Percentiles rank a stretch among this genome's conserved stretches.
Conservation (phyloP, 2,113 vertebrate species). For the Chionodraco myersi region DNA sequence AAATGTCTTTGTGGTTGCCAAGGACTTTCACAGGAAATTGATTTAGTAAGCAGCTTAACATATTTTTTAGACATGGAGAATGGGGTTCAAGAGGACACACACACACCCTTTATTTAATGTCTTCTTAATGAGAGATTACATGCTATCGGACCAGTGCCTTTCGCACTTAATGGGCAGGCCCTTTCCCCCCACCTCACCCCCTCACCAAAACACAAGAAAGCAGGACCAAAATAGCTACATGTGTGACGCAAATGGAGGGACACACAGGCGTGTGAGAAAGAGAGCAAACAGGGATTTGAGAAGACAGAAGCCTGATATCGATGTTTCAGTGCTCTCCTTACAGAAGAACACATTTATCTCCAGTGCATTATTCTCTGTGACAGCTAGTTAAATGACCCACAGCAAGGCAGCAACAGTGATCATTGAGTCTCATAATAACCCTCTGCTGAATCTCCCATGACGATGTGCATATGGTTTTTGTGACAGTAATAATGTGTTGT, state of each 20-base stretch:
- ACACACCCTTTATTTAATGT: background rate
- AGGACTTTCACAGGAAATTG: background rate
- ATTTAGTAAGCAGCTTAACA: background rate
- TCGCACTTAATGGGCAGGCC: constrained; percentile 28
- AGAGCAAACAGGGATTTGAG: background rate
- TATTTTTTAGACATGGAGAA: background rate
- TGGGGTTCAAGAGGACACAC: background rate
- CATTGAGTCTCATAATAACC: constrained; percentile 12
- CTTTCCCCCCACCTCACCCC: background rate
- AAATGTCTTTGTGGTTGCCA: background rate
- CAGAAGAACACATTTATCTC: constrained; percentile 5
- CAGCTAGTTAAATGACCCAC: constrained; percentile 33
- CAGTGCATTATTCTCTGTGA: constrained; percentile 3
- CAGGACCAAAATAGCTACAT: constrained; percentile 23
- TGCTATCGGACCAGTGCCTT: constrained; percentile 10
- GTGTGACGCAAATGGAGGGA: constrained; percentile 15
- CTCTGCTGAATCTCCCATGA: constrained; percentile 15
- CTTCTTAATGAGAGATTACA: constrained; percentile 41
- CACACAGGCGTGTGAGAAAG: background rate
- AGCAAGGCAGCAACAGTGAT: background rate
- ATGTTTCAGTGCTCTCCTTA: constrained; percentile 12
- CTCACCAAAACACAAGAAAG: background rate
- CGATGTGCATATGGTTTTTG: constrained; percentile 10
- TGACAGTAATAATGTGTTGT: constrained; percentile 6
- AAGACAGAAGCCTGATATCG: background rate